Base-by-base conservation (phyloP, 2,113 vertebrate species). In the Thermophis baileyi region DNA sequence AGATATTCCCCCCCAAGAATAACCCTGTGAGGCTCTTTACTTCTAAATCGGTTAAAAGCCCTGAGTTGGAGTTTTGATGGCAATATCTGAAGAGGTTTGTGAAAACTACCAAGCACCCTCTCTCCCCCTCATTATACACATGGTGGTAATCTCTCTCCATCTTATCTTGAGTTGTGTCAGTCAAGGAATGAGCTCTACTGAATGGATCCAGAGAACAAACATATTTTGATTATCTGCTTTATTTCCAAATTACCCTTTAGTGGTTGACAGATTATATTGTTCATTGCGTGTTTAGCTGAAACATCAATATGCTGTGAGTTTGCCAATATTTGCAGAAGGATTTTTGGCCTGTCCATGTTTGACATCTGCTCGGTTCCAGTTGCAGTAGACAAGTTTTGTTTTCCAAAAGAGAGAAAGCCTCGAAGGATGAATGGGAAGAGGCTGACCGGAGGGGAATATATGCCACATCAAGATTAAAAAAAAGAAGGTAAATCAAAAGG, bases 291-390 rank as follows among this genome's bases (percentile, higher is more conserved):
- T 44, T 87, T 63, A 90, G 54, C 89, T 3, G 9, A 47, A 87
- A 90, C 92, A 86, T 90, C 92, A 90, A 93, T 93, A 63, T 1
- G 10, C 12, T 3, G 20, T 50, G 74, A 35, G 53, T 63, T 90
- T 50, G 88, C 74, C 89, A 93, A 86, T 93, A 63, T 93, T 93
- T 90, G 89, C 89, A 63, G 89, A 90, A 85, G 92, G 92, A 51
- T 90, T 87, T 86, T 89, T 87, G 89, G 87, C 46, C 18, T 44
- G 92, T 90, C 90, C 9, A 6, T 30, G 54, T 90, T 89, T 93
- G 92, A 90, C 92, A 87, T 87, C 74, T 90, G 89, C 92, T 93
- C 47, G 1, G n/a, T 85, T 90, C 46, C 54, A 63, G 46, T 51
- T 50, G 27, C 46, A 1, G 53, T 44, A 90, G 92, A 30, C 92